Percentiles rank a stretch among this genome's conserved stretches.
Evolutionary conservation across 2,113 vertebrate species (phyloP).

Genomic region (Callopanchax toddi): DNA sequence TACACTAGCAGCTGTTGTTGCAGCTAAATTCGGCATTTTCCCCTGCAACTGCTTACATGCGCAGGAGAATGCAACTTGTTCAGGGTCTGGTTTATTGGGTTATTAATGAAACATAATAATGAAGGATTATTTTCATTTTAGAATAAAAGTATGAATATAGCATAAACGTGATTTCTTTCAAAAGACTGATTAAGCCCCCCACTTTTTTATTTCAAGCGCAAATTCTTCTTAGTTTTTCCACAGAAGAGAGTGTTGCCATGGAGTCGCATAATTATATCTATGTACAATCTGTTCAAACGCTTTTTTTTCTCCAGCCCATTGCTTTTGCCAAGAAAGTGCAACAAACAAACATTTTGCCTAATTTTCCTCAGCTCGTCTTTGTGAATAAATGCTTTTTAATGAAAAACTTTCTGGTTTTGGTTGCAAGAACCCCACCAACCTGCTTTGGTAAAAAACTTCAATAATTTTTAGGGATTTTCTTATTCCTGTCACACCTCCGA

Average conservation of each 20-base stretch:
- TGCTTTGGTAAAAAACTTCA: too few relatives aligned
- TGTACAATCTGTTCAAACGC: not conserved
- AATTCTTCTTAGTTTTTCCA: not conserved
- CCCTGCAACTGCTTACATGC: not conserved
- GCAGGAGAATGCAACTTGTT: not conserved
- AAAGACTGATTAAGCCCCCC: slow-evolving; percentile 2
- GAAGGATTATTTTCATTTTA: not conserved
- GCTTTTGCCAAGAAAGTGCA: not conserved
- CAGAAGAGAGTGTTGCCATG: not conserved
- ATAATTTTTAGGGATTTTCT: not conserved
- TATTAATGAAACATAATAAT: not conserved
- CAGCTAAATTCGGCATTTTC: not conserved
- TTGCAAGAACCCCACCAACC: too few relatives aligned
- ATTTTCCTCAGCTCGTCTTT: not conserved
- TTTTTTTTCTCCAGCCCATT: not conserved
- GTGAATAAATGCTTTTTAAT: slow-evolving; percentile 3
- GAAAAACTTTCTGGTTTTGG: not conserved
- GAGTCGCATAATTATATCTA: slow-evolving; percentile 4
- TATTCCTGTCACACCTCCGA: slow-evolving; percentile 14
- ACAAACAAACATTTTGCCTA: not conserved
- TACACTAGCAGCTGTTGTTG: not conserved
- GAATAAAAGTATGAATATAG: not conserved
- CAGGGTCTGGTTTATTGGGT: too few relatives aligned
- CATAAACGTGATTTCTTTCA: not conserved
- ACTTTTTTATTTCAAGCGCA: not conserved